Evolutionary conservation across 2,797 vertebrate genomes (phyloP), one percentile per base, ranked within the genome.

Genomic region (Trachops cirrhosus): DNA sequence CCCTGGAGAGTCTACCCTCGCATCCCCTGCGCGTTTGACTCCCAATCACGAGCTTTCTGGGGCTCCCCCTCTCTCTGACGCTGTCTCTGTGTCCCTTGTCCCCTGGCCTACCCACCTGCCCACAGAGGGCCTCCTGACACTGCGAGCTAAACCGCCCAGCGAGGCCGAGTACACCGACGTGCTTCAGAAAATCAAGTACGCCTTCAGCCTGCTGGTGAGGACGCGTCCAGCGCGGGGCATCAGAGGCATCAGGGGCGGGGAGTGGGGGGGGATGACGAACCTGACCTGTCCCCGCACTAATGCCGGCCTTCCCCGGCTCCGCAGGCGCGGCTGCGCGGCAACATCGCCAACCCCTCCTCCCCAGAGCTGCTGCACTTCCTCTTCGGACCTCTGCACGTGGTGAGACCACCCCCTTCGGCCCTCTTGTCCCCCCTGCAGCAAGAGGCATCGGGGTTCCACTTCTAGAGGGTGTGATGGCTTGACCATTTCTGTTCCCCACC

Each of bases 131-230:
- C 95, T 99, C 44, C 98, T 99, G 73, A 97, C 98, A 1, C 94
- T 98, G 26, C 98, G 98, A 90, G 99, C 99, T 67, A 98, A 98
- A 12, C 98, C 99, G 0, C 99, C 99, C 2, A 96, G 97, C 9
- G 98, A 99, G 91, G 98, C 98, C 19, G 99, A 99, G 79, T 99
- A 99, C 94, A 79, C 98, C 0, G 98, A 99, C 9, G 98, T 99
- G 94, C 99, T 99, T 94, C 99, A 99, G 98, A 99, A 99, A 97
- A 99, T 99, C 93, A 99, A 99, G 96, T 99, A 99, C 57, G 98
- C 98, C 98, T 99, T 99, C 98, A 98, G 99, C 93, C 98, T 99
- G 34, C 96, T 99, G 99, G 99, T 99, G 98, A 98, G 99, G 6
- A 78, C 22, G 1, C 16, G 73, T 2, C 34, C 32, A 6, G 3